Base-by-base conservation (phyloP, 92 coral and sea anemone genomes). In the Porites cylindrica region DNA sequence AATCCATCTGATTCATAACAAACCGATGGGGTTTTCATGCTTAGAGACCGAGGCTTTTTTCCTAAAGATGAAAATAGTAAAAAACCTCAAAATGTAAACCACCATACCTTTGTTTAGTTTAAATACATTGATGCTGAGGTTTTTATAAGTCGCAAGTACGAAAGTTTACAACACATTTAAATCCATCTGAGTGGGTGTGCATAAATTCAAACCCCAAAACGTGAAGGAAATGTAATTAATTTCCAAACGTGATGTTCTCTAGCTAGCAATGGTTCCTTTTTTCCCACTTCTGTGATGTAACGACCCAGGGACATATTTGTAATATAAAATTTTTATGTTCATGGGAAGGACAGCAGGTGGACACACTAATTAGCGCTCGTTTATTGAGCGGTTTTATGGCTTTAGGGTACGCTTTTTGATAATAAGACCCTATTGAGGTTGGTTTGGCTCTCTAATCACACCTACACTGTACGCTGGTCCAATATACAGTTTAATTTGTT, bases 71-170 rank as follows among this genome's bases (percentile, higher is more conserved):
- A 8, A 56, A 11, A 56, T 56, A 56, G 11, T 56, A 4, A 2
- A 10, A 14, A 14, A 56, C 4, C 13, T 10, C 61, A 56, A 3
- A 38, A 38, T 38, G 47, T 38, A 4, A 38, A 8, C 17, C 4
- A 17, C 16, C 16, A 56, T 56, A 56, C 13, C 61, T 56, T 13
- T 54, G 14, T 13, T 9, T 6, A 13, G 60, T 54, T 54, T 54
- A 54, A 54, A 54, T 54, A 10, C 3, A 54, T 10, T 54, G 60
- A 54, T 54, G 60, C 14, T 54, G 14, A 13, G 60, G 60, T 54
- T 54, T 21, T 23, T 9, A 26, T 65, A 7, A 58, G 26, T 24
- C 81, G 81, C 81, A 77, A 77, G 58, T 77, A 77, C 13, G 32
- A 7, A 58, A 53, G 59, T 77, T 76, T 77, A 12, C 53, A 59